Percentiles rank a stretch among this genome's conserved stretches.
Conservation (phyloP, 2,797 vertebrate genomes). For the Bryconaethiops microstoma region DNA sequence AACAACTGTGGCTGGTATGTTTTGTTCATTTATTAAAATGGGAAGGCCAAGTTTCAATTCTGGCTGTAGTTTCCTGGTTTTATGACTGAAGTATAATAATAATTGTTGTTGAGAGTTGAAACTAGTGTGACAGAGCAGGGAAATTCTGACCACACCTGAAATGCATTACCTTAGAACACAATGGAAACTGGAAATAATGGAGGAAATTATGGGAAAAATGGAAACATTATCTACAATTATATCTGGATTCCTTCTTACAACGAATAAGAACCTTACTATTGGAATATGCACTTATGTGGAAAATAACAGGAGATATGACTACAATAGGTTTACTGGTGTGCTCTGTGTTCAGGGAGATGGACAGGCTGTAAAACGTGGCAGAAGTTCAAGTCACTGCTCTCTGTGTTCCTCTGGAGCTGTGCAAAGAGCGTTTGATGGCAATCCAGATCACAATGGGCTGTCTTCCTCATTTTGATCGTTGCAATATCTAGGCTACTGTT, state of each 20-base stretch:
- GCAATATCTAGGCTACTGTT: neutral
- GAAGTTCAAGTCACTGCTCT: neutral
- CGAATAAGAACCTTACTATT: neutral
- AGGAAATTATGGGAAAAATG: too few relatives aligned
- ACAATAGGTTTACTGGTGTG: neutral
- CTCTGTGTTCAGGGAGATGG: neutral
- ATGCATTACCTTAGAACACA: neutral
- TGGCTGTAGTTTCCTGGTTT: neutral
- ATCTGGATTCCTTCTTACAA: neutral
- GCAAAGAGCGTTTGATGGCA: slow-evolving; percentile 11
- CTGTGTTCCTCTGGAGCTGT: neutral
- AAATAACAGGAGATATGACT: too few relatives aligned
- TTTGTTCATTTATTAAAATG: neutral
- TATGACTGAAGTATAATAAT: neutral
- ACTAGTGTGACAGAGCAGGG: too few relatives aligned
- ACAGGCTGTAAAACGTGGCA: neutral
- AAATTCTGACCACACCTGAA: neutral
- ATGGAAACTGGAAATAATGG: neutral
- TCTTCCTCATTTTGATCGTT: slow-evolving; percentile 4
- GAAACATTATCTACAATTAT: too few relatives aligned
- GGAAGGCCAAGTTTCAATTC: neutral
- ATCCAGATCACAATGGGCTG: slow-evolving; percentile 30
- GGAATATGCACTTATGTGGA: neutral
- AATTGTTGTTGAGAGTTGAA: too few relatives aligned
- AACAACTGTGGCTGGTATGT: neutral